A percentile compares a stretch with the other conserved stretches of the same genome.
These are phyloP conservation scores for Thamnophis sirtalis DNA, from an alignment of 2,113 vertebrate genomes.

Conservation along the genomic window DNA sequence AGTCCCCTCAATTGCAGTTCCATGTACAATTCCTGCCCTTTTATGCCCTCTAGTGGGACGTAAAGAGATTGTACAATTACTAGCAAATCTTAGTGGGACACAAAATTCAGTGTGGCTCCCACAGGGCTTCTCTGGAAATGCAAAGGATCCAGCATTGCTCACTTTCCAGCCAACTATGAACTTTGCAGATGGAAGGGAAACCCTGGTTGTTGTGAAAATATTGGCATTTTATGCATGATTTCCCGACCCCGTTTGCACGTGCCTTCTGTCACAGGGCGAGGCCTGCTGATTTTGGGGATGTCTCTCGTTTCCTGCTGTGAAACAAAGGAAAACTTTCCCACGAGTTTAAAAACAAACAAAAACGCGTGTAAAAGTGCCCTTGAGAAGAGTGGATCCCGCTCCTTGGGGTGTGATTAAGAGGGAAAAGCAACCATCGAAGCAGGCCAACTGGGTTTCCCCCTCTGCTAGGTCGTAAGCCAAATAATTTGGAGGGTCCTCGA, in stretches of 20 bases:
- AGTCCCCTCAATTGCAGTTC: background rate
- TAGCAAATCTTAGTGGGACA: background rate
- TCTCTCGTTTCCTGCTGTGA: background rate
- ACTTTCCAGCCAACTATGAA: background rate
- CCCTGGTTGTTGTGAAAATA: background rate
- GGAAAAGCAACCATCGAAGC: background rate
- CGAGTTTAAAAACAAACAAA: background rate
- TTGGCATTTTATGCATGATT: background rate
- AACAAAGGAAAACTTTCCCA: background rate
- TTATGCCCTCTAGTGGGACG: constrained; percentile 7
- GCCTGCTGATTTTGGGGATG: background rate
- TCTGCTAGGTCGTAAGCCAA: background rate
- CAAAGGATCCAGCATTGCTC: background rate
- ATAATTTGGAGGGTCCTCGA: background rate
- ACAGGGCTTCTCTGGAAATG: background rate
- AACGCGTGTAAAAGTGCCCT: background rate
- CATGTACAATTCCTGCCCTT: background rate
- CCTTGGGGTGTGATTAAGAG: background rate
- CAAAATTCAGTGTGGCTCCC: background rate
- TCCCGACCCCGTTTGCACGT: background rate
- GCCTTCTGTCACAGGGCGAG: background rate
- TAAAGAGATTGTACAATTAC: background rate
- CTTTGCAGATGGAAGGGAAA: background rate
- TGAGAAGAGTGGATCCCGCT: background rate
- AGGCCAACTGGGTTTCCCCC: background rate